These are phyloP conservation scores for Apamea anceps DNA, from an alignment of 2,888 invertebrate genomes.

Conservation along the genomic window DNA sequence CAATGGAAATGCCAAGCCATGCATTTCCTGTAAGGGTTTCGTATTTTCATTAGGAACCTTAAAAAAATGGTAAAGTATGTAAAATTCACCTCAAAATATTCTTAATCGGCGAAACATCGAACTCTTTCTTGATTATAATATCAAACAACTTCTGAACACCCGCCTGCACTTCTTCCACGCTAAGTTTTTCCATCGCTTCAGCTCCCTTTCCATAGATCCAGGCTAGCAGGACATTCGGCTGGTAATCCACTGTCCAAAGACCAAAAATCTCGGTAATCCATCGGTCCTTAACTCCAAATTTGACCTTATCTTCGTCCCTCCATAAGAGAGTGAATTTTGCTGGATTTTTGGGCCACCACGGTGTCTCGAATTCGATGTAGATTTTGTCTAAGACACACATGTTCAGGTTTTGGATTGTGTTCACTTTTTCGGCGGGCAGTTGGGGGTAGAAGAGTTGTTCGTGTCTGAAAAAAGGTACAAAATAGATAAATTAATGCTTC, in stretches of 20 bases:
- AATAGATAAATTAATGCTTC: neutral
- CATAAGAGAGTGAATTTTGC: slow-evolving; percentile 90
- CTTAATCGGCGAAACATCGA: slow-evolving; percentile 89
- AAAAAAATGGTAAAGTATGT: neutral
- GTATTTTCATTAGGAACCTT: neutral
- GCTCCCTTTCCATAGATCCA: slow-evolving; percentile 93
- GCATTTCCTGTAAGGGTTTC: neutral
- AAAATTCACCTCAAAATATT: slow-evolving; percentile 86
- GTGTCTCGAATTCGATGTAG: slow-evolving; percentile 91
- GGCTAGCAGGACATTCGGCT: slow-evolving; percentile 91
- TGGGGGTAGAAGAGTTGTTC: slow-evolving; percentile 90
- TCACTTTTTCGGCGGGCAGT: slow-evolving; percentile 89
- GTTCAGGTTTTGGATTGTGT: slow-evolving; percentile 91
- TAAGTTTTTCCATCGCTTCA: slow-evolving; percentile 90
- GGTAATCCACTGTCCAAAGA: slow-evolving; percentile 90
- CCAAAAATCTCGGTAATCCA: slow-evolving; percentile 92
- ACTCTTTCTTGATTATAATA: slow-evolving; percentile 86
- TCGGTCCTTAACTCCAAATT: slow-evolving; percentile 82
- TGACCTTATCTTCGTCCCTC: slow-evolving; percentile 87
- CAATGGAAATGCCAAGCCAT: neutral
- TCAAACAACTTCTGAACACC: slow-evolving; percentile 90
- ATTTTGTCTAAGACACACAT: slow-evolving; percentile 93
- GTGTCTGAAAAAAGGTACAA: slow-evolving; percentile 74
- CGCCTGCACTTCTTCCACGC: slow-evolving; percentile 87
- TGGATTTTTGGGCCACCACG: slow-evolving; percentile 91